Evolutionary conservation across 1,140 invertebrate species (phyloP), one percentile per base, ranked within the genome.

Genomic region (Drosophila orena): DNA sequence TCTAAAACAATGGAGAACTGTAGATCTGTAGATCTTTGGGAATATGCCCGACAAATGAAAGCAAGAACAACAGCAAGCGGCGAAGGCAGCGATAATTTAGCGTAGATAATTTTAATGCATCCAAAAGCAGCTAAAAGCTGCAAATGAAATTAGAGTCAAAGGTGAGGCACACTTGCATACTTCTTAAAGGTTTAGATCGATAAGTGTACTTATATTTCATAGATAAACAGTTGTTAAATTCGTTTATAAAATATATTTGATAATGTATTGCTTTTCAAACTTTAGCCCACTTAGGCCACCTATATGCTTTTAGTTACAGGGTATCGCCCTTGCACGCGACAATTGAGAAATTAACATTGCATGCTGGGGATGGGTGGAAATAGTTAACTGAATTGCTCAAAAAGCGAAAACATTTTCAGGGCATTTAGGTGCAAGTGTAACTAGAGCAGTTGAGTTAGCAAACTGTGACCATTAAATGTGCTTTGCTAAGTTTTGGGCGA

Each of bases 341-440:
- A 86, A 71, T 75, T 81, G 64, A 77, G 69, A 81, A 77, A 81
- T 71, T 57, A 68, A 68, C 62, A 65, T 85, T 80, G 77, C 81
- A 80, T 77, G 64, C 78, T 56, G 15, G 2, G 30, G n/a, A 8
- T 38, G 35, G 47, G 15, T 40, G 61, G 49, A 66, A 71, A 60
- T 60, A 69, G 72, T 61, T 49, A 54, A 46, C 53, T 34, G 47
- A 61, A 57, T 56, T 74, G 20, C n/a, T 65, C 15, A 42, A 66
- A 80, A 84, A 80, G 77, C 66, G 81, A 85, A 84, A 84, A 77
- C 71, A 61, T 61, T 77, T 81, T 49, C 46, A 76, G 47, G 46
- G 27, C 44, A 73, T 54, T n/a, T n/a, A 20, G 14, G 15, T 60
- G 30, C 49, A 73, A 55, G 40, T 73, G 40, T 62, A 80, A 64